Base-by-base conservation (phyloP, 2,797 vertebrate species). In the Onychomys torridus region DNA sequence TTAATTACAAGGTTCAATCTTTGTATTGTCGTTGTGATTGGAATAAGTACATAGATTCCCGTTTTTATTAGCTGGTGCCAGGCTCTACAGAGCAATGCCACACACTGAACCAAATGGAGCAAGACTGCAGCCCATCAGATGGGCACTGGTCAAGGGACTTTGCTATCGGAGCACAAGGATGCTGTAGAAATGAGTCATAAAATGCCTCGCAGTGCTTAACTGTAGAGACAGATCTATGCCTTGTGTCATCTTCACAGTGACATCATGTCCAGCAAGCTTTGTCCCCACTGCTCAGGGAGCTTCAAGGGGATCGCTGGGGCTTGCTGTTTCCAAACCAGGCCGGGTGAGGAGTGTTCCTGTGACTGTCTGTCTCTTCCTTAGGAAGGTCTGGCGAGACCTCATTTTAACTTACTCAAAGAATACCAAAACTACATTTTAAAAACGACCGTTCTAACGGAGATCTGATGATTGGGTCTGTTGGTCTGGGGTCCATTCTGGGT, bases 131-230 rank as follows among this genome's bases (percentile, higher is more conserved):
- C 16, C 43, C 37, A 4, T 3, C 2, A 5, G 55, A 6, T 9
- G 29, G 1, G 52, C 2, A 43, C 2, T 6, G 0, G 6, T 7
- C 0, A 3, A 17, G 4, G 32, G 16, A 19, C 27, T 14, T 14
- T 82, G 83, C 55, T 27, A 12, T 69, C 0, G 25, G 23, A 87
- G 59, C 13, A 14, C 0, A 10, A 81, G 59, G 67, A 71, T 7
- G 25, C 5, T 7, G 43, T 65, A 81, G 52, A 90, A 71, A 67
- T 5, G 34, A 61, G 34, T 46, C 17, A 34, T 1, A 43, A 65
- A 52, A 76, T 49, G 63, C 34, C n/a, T n/a, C 5, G 0, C 11
- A 9, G 40, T 23, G 59, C 27, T 40, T 29, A 40, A 85, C 19
- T 6, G 75, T 32, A 65, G 86, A 89, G 49, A 86, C 0, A 14